Evolutionary conservation across 2,888 invertebrate species (phyloP).

Genomic region (Torymus tubicola): DNA sequence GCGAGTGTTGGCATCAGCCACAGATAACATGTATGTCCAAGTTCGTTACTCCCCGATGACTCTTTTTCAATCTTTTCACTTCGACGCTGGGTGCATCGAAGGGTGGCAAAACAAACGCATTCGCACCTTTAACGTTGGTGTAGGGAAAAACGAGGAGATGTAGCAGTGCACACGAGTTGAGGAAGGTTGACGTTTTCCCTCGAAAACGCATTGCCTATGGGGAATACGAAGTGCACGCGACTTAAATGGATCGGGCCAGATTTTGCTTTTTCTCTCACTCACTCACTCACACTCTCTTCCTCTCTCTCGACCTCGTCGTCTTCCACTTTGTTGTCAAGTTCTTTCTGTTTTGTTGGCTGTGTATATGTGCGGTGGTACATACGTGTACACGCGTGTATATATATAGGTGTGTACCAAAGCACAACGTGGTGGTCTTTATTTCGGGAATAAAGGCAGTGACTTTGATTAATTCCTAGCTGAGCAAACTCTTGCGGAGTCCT

Average conservation of each 20-base stretch:
- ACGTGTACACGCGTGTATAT: no score
- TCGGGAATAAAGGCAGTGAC: slow-evolving; percentile 44
- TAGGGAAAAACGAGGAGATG: slow-evolving; percentile 15
- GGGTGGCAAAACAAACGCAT: neutral
- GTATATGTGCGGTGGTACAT: no score
- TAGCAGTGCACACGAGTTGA: slow-evolving; percentile 12
- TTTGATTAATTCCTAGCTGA: slow-evolving; percentile 46
- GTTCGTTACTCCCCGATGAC: slow-evolving; percentile 24
- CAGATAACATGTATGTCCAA: neutral
- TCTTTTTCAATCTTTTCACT: slow-evolving; percentile 27
- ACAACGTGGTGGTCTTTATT: slow-evolving; percentile 41
- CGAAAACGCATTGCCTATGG: slow-evolving; percentile 18
- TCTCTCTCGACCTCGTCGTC: neutral
- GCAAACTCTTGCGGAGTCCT: slow-evolving; percentile 12
- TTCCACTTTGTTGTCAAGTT: slow-evolving; percentile 12
- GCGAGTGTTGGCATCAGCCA: no score
- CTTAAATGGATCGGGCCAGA: slow-evolving; percentile 48
- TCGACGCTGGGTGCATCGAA: slow-evolving; percentile 8
- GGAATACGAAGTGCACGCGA: slow-evolving; percentile 23
- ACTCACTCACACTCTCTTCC: neutral
- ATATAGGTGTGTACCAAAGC: neutral
- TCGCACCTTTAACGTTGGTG: slow-evolving; percentile 30
- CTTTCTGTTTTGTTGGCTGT: slow-evolving; percentile 6
- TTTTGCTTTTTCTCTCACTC: slow-evolving; percentile 17
- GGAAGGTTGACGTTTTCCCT: slow-evolving; percentile 34